phyloP scores from a whole-genome alignment of 1,140 invertebrate species.

The Formica selysi region DNA sequence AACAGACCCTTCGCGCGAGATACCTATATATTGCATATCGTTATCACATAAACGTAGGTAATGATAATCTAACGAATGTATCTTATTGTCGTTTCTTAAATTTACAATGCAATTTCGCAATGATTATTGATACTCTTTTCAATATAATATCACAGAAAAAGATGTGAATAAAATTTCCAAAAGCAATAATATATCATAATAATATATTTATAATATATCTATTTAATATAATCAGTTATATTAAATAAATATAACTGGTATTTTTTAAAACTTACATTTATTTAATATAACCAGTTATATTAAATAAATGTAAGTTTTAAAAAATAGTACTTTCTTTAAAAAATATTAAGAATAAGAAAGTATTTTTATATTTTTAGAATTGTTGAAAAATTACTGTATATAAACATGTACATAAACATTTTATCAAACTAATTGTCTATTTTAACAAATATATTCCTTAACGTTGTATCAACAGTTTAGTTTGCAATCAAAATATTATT shows the following conservation, averaged over 20 bases:
- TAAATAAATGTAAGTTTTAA: neutral
- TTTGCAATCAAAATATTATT: neutral
- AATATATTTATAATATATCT: too few species aligned
- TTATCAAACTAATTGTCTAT: neutral
- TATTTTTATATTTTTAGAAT: neutral
- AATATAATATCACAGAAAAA: neutral
- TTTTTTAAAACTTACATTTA: too few species aligned
- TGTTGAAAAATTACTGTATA: neutral
- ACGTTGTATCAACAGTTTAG: neutral
- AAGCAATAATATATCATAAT: neutral
- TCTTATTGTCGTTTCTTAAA: neutral
- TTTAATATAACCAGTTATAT: too few species aligned
- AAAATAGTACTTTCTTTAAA: neutral
- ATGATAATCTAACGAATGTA: neutral
- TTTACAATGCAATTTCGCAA: neutral
- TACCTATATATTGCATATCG: neutral
- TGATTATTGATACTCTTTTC: neutral
- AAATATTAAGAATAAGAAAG: neutral
- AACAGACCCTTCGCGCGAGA: neutral
- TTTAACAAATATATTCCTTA: neutral
- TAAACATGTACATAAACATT: neutral
- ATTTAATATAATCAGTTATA: too few species aligned
- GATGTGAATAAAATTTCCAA: neutral
- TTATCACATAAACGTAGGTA: neutral
- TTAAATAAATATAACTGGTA: too few species aligned